Base-by-base conservation (phyloP, 1,140 invertebrate genomes). In the Prorops nasuta region DNA sequence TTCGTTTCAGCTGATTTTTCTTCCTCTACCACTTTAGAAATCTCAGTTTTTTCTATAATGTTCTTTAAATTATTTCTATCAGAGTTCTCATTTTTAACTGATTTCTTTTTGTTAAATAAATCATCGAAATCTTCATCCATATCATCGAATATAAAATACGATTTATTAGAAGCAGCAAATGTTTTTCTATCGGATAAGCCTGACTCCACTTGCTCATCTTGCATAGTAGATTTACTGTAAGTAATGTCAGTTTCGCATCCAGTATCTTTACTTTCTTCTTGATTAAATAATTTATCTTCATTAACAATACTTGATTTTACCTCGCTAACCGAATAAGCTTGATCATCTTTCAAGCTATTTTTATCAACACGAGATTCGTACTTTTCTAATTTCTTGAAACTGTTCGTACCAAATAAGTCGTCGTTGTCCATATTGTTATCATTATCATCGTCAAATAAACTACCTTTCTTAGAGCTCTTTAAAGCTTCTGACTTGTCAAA, bases 131-230 rank as follows among this genome's bases (percentile, higher is more conserved):
- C 64, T 2, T 64, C 66, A 16, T 71, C 69, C 12, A 60, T 61
- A 20, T 67, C 62, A 15, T 69, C 68, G 16, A 69, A 71, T 2
- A 72, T n/a, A 12, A 52, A 35, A n/a, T n/a, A n/a, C n/a, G n/a
- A n/a, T n/a, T n/a, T n/a, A n/a, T n/a, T n/a, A n/a, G n/a, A n/a
- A n/a, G n/a, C n/a, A n/a, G n/a, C n/a, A n/a, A n/a, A n/a, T n/a
- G n/a, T n/a, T n/a, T n/a, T n/a, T n/a, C n/a, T n/a, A n/a, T n/a
- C n/a, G n/a, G n/a, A n/a, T n/a, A n/a, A n/a, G n/a, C n/a, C n/a
- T n/a, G n/a, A n/a, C n/a, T n/a, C n/a, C n/a, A n/a, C n/a, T n/a
- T n/a, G n/a, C n/a, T n/a, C n/a, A n/a, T n/a, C n/a, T n/a, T n/a
- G n/a, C n/a, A n/a, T n/a, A n/a, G n/a, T n/a, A n/a, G n/a, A n/a